phyloP scores from a whole-genome alignment of 2,797 vertebrate species.

The Allenopithecus nigroviridis region DNA sequence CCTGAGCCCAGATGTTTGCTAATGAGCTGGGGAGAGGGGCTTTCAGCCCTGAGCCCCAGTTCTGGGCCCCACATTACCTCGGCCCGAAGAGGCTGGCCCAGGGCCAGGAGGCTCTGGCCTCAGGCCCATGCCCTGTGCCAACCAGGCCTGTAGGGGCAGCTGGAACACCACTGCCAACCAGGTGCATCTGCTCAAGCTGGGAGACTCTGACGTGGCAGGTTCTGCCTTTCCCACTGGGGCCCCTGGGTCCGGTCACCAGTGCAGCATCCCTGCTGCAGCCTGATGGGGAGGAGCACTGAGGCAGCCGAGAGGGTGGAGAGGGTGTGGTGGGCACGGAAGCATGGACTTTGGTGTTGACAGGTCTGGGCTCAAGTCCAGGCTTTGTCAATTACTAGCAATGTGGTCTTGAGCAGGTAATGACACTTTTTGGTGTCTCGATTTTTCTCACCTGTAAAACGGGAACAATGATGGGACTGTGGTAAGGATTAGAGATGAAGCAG shows the following conservation, averaged over 20 bases:
- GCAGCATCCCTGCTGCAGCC: not conserved
- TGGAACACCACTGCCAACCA: slow-evolving; percentile 68
- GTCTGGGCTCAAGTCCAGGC: not conserved
- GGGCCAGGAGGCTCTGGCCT: slow-evolving; percentile 72
- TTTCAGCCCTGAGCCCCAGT: slow-evolving; percentile 45
- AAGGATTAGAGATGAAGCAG: not conserved
- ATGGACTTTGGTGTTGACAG: not conserved
- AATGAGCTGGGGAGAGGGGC: slow-evolving; percentile 75
- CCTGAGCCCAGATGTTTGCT: slow-evolving; percentile 85
- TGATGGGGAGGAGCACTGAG: not conserved
- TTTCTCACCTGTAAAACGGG: not conserved
- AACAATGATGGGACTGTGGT: not conserved
- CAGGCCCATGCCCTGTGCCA: slow-evolving; percentile 71
- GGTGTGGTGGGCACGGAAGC: not conserved
- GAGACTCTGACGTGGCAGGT: slow-evolving; percentile 60
- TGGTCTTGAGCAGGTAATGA: not conserved
- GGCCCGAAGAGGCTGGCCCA: slow-evolving; percentile 70
- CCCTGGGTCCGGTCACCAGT: not conserved
- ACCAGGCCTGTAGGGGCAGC: slow-evolving; percentile 31
- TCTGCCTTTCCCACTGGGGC: slow-evolving; percentile 57
- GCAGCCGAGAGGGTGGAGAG: not conserved
- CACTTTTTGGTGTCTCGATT: not conserved
- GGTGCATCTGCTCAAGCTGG: slow-evolving; percentile 61
- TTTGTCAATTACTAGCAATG: not conserved
- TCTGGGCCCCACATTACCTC: slow-evolving; percentile 64